Evolutionary conservation across 2,797 vertebrate species (phyloP).

Genomic region (Rhadinocentrus ornatus): DNA sequence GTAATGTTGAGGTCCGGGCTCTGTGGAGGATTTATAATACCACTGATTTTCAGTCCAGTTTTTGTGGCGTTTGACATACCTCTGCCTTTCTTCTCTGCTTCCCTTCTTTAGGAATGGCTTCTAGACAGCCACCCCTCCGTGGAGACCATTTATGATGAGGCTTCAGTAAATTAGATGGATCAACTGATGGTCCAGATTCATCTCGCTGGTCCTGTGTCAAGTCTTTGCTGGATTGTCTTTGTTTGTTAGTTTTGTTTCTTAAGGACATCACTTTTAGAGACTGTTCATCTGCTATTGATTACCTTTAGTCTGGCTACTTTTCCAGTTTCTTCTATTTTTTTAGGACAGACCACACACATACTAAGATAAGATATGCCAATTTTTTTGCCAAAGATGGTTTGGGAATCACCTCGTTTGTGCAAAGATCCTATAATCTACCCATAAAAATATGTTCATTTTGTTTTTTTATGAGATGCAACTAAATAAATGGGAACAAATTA

Average conservation of each 20-base stretch:
- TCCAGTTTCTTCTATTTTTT: not conserved
- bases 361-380: not conserved
- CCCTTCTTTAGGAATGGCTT: not conserved
- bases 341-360: not conserved
- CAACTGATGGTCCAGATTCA: not conserved
- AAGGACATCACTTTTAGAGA: not conserved
- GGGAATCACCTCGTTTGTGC: not conserved
- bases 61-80: not conserved
- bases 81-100: not conserved
- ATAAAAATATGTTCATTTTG: not conserved
- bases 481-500: too few species aligned
- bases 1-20: not conserved
- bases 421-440: not conserved
- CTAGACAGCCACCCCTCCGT: too few species aligned
- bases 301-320: not conserved
- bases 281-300: not conserved
- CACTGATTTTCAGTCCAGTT: not conserved
- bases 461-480: too few species aligned
- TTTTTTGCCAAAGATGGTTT: not conserved
- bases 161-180: not conserved
- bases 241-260: not conserved
- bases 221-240: not conserved
- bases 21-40: not conserved
- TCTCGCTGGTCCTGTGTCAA: not conserved
- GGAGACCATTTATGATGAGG: not conserved